Evolutionary conservation across 1,140 invertebrate species (phyloP).

Genomic region (Heliconius nattereri): DNA sequence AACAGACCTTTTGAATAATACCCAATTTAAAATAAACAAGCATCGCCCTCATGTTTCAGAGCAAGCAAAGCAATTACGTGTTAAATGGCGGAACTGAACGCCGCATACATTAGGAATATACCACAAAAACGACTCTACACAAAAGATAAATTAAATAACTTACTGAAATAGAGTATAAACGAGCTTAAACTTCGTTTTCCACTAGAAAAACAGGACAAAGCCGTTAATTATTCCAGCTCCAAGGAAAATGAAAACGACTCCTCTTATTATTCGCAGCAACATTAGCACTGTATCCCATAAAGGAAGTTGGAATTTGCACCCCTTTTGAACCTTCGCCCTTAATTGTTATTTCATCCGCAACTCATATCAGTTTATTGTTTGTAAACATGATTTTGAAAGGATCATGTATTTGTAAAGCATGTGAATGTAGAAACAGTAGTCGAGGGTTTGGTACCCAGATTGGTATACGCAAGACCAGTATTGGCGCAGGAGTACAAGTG

Average conservation of each 20-base stretch:
- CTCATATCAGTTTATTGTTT: neutral
- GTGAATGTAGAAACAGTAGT: too few species aligned
- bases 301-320: neutral
- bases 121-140: too few species aligned
- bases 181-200: neutral
- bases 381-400: neutral
- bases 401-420: too few species aligned
- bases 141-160: neutral
- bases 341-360: neutral
- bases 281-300: conserved; percentile 18
- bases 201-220: neutral
- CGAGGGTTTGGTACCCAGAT: too few species aligned
- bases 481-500: too few species aligned
- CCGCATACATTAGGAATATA: too few species aligned
- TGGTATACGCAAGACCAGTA: too few species aligned
- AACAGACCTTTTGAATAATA: neutral
- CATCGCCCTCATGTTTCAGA: neutral
- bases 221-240: conserved; percentile 21
- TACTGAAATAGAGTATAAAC: neutral
- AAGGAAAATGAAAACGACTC: conserved; percentile 23
- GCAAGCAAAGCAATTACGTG: neutral
- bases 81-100: too few species aligned
- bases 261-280: conserved; percentile 3
- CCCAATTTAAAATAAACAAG: neutral
- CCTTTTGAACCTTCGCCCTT: neutral